These are phyloP conservation scores for Oenanthe melanoleuca DNA, from an alignment of 2,113 vertebrate species.

Conservation along the genomic window DNA sequence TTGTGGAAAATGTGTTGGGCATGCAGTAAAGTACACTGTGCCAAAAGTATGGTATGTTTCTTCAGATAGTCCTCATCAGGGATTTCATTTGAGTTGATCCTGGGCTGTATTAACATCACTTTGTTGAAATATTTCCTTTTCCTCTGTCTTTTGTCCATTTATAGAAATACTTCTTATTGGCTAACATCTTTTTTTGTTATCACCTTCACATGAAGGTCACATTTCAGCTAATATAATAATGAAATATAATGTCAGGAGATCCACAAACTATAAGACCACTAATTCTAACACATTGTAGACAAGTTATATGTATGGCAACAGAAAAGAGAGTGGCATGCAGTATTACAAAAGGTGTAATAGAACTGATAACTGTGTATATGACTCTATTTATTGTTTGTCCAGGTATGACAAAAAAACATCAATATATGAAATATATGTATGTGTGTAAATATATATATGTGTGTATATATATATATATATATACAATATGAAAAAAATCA, in stretches of 20 bases:
- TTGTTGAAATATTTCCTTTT: constrained; percentile 58
- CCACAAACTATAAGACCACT: constrained; percentile 22
- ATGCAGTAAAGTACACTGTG: neutral
- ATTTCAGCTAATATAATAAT: constrained; percentile 35
- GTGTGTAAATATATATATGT: fast-evolving
- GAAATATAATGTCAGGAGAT: constrained; percentile 27
- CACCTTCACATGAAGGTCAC: neutral
- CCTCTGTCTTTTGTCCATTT: constrained; percentile 24
- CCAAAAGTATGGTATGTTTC: constrained; percentile 20
- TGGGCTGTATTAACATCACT: neutral
- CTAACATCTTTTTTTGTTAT: constrained; percentile 29
- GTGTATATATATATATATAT: fast-evolving
- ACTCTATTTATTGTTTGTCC: neutral
- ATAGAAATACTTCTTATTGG: constrained; percentile 29
- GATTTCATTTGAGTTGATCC: constrained; percentile 27
- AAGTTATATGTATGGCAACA: neutral
- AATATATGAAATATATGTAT: neutral
- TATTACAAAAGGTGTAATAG: constrained; percentile 25
- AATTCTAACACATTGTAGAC: constrained; percentile 24
- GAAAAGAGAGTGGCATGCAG: neutral
- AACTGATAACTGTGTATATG: neutral
- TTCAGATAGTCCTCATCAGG: constrained; percentile 4
- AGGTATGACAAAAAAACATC: constrained; percentile 1
- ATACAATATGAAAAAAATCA: neutral
- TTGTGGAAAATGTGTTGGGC: constrained; percentile 26